Conservation (phyloP, 2,888 invertebrate genomes). For the Ochropleura leucogaster region DNA sequence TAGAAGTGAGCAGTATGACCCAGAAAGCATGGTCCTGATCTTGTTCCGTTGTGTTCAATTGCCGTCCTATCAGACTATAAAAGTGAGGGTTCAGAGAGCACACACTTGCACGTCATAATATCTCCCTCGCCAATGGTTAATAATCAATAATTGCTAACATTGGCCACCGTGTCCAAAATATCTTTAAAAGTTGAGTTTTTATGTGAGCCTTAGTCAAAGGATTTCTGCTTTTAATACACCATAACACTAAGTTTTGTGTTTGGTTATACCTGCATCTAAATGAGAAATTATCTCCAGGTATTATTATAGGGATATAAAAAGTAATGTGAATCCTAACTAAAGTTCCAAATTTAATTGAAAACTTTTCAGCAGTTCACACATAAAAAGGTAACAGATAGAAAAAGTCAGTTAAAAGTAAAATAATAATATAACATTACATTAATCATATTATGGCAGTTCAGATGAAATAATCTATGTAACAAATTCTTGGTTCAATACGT, state of each 20-base stretch:
- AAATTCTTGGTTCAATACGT: slow-evolving; percentile 4
- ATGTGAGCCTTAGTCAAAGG: neutral
- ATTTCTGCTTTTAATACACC: neutral
- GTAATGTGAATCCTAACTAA: neutral
- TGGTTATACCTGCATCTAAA: neutral
- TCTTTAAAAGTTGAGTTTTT: neutral
- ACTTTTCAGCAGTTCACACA: neutral
- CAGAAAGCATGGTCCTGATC: too few species aligned
- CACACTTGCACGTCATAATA: too few species aligned
- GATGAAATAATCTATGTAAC: neutral
- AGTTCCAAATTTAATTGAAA: neutral
- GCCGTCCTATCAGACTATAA: too few species aligned
- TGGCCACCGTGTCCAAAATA: too few species aligned
- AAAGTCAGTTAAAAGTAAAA: neutral
- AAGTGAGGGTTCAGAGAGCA: too few species aligned
- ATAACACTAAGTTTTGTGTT: neutral
- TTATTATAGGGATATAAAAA: neutral
- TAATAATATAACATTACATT: neutral
- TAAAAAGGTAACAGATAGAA: neutral
- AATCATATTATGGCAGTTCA: neutral
- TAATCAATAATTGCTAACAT: too few species aligned
- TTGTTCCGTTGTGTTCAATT: too few species aligned
- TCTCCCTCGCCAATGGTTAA: too few species aligned
- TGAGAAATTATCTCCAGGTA: neutral
- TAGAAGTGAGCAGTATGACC: too few species aligned